Base-by-base conservation (phyloP, 2,797 vertebrate genomes). In the Iguana delicatissima region DNA sequence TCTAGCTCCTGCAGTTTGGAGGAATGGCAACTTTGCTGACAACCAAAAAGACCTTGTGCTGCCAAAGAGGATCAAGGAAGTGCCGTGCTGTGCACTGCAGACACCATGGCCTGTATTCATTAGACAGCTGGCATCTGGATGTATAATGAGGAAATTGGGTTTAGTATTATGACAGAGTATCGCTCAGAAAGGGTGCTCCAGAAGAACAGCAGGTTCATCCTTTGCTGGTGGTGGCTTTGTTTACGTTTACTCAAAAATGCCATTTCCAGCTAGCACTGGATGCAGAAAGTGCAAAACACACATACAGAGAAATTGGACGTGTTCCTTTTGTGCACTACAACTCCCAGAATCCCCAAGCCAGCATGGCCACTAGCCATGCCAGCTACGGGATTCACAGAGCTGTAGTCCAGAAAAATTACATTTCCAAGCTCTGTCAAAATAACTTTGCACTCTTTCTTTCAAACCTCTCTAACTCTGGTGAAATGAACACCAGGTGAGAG, bases 91-190 rank as follows among this genome's bases (percentile, higher is more conserved):
- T 85, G 93, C 93, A 85, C 87, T 3, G 4, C 91, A 22, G 91
- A 80, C 87, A 87, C 91, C 89, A 89, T 80, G 92, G 94, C 84
- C 84, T 89, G 93, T 90, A 55, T 96, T 96, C 94, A 95, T 96
- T 94, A 94, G 94, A 80, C 94, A 93, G 88, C 89, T 89, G 94
- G 84, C 91, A 81, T 92, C 95, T 93, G 93, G 80, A 87, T 92
- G 93, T 76, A 91, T 90, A 74, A 80, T 67, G 93, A 95, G 94
- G 80, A 92, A 95, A 93, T 88, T 14, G 55, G 89, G 76, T 83
- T 42, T 8, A 3, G 42, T 4, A 1, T 32, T 5, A 77, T 77
- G 80, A 90, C 32, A 72, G 72, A 77, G 80, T 14, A 5, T 62
- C n/a, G 1, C 50, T 38, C 50, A 8, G 1, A 2, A 20, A 38